Base-by-base conservation (phyloP, 2,797 vertebrate species). In the Clarias fuscus region DNA sequence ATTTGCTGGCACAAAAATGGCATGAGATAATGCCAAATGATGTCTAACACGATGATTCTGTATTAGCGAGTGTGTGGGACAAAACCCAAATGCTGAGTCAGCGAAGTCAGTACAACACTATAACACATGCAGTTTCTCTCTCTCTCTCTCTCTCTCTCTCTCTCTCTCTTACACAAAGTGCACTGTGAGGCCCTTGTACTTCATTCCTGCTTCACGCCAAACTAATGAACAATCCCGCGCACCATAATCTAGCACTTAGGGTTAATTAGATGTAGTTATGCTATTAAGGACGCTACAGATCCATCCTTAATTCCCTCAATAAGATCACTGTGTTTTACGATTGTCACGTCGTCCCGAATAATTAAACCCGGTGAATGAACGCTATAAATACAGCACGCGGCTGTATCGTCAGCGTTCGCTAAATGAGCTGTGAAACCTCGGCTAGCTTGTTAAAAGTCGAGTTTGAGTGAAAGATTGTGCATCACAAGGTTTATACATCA, bases 221-320 rank as follows among this genome's bases (percentile, higher is more conserved):
- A 61, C 76, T 61, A 78, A 78, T 78, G 76, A 37, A 81, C 61
- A 81, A 18, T 20, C 79, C 43, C 79, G 40, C 82, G 71, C 67
- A 59, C 48, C 33, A 58, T 70, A 59, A 71, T 59, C 20, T 24
- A 37, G 20, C 67, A 76, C 24, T n/a, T 40, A 64, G 58, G 73
- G 30, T 77, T 89, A 83, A 88, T 88, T 85, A 86, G 82, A 88
- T 61, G 84, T 86, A 71, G 85, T 81, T 83, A 83, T 73, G 83
- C 70, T 83, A 83, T 85, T 73, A 89, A 68, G 82, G 73, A 56
- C 68, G 79, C 72, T 76, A 88, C 84, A 76, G 75, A 86, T 75
- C 79, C 78, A 77, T 76, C 58, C 33, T 85, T 76, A 85, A 85
- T 85, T 85, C 83, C 83, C 76, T 85, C 83, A 76, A 61, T 84